Percentiles rank a stretch among this genome's conserved stretches.
Conservation (phyloP, 2,113 vertebrate genomes). For the human (Homo sapiens) region DNA sequence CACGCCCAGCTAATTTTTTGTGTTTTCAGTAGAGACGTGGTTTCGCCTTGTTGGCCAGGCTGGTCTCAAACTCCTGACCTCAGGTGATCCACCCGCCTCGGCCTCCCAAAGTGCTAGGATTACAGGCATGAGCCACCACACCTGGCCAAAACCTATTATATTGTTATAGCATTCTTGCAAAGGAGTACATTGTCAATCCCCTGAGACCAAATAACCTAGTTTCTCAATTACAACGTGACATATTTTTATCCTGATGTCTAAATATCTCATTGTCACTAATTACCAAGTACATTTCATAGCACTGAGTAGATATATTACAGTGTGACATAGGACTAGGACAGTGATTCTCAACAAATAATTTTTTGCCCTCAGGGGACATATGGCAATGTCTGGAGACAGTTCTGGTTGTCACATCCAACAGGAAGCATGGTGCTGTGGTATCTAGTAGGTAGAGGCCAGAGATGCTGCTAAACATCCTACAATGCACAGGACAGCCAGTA, state of each 20-base stretch:
- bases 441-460: neutral
- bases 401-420: neutral
- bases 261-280: neutral
- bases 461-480: neutral
- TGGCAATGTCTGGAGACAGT: neutral
- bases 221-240: neutral
- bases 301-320: neutral
- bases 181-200: neutral
- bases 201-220: neutral
- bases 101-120: too few species aligned
- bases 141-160: neutral
- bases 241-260: neutral
- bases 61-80: too few species aligned
- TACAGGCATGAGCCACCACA: too few species aligned
- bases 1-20: too few species aligned
- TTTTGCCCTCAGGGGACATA: neutral
- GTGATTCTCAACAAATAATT: neutral
- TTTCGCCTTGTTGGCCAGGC: too few species aligned
- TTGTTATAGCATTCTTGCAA: neutral
- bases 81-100: too few species aligned
- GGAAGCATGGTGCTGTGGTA: neutral
- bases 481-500: neutral
- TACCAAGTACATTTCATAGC: neutral
- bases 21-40: too few species aligned
- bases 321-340: neutral